These are phyloP conservation scores for Podabrus alpinus DNA, from an alignment of 2,888 invertebrate genomes.

Conservation along the genomic window DNA sequence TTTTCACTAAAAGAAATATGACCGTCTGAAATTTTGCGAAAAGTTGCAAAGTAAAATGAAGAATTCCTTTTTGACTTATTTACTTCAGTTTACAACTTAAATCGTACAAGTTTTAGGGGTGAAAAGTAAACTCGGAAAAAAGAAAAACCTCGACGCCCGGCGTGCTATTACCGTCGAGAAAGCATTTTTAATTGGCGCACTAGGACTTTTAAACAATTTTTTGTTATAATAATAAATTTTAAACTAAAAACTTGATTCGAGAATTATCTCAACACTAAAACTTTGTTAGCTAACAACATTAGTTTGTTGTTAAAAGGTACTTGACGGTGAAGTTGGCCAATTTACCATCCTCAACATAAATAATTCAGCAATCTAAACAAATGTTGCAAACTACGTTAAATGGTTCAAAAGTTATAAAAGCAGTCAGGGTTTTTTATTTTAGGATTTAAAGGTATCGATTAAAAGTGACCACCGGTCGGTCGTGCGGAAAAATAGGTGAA, in stretches of 20 bases:
- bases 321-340: conserved; percentile 41
- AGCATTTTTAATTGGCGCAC: background rate
- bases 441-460: background rate
- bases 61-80: background rate
- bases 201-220: too few species aligned
- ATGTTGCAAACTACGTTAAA: background rate
- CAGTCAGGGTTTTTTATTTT: background rate
- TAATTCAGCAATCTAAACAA: conserved; percentile 41
- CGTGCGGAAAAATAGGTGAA: too few species aligned
- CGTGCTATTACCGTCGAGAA: background rate
- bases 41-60: background rate
- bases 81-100: background rate
- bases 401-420: background rate
- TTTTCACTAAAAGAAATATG: background rate
- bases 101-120: background rate
- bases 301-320: conserved; percentile 32
- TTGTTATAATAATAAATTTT: background rate
- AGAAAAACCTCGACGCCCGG: too few species aligned
- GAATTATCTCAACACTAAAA: conserved; percentile 7
- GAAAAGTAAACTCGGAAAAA: background rate
- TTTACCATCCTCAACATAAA: conserved; percentile 48
- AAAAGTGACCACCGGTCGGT: background rate
- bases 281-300: conserved; percentile 25
- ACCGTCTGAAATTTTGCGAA: background rate
- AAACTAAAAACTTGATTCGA: background rate